phyloP scores from a whole-genome alignment of 2,113 vertebrate genomes.

The Scytalopus superciliaris region DNA sequence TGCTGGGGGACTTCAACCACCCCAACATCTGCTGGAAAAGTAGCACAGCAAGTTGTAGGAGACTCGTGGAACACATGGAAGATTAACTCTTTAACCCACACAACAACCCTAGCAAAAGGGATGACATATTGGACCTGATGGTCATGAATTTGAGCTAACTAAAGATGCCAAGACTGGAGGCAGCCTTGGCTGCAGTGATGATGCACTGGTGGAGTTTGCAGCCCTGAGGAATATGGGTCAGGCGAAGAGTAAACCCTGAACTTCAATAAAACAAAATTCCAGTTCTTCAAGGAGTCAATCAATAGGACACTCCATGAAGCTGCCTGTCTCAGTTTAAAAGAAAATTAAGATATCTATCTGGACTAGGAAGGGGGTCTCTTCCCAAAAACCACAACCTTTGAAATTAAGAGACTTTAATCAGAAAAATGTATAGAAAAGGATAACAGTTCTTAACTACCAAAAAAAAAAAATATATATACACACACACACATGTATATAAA shows the following conservation, averaged over 20 bases:
- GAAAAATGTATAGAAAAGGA: no score
- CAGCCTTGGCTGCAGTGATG: not conserved
- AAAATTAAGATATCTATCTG: no score
- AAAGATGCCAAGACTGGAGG: rapidly evolving
- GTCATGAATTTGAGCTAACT: not conserved
- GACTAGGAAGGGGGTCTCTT: no score
- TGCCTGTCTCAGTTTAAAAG: not conserved
- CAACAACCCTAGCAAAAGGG: not conserved
- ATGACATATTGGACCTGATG: not conserved
- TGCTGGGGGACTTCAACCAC: not conserved
- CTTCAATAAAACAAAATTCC: not conserved
- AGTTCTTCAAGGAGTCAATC: not conserved
- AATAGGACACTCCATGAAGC: not conserved
- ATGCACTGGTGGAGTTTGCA: not conserved
- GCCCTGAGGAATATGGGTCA: not conserved
- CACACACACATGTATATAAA: no score
- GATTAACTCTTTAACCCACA: not conserved
- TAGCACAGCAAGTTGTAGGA: not conserved
- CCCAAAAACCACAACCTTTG: no score
- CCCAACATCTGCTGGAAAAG: not conserved
- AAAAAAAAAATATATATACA: no score
- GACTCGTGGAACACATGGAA: not conserved
- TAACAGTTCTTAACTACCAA: no score
- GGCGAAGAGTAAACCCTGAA: not conserved
- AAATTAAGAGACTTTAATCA: no score